Evolutionary conservation across 2,888 invertebrate species (phyloP), one percentile per base, ranked within the genome.

Genomic region (Meganola albula): DNA sequence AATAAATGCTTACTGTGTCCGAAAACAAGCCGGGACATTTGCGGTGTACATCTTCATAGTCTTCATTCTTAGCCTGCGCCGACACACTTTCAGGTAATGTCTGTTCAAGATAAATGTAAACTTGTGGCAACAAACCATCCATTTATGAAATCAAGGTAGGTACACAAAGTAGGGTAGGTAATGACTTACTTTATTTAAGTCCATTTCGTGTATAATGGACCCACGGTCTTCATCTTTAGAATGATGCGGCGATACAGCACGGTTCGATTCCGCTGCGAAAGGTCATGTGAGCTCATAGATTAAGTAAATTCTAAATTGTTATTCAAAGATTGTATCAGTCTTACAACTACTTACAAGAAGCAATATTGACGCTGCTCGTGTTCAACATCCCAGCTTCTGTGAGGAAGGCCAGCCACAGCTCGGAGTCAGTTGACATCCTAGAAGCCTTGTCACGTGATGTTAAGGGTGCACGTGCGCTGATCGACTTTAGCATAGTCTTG

Each of bases 321-420:
- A n/a, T n/a, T n/a, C n/a, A n/a, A n/a, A n/a, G n/a, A n/a, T n/a
- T n/a, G n/a, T 6, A 4, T 16, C 6, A 20, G 20, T 20, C 20
- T n/a, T 5, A 20, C n/a, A 2, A 20, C 16, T n/a, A 20, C 20
- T 49, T 42, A 61, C 58, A 48, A 4, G 37, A 24, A 11, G 45
- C 32, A 4, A 27, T 9, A 12, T 42, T 47, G 10, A 50, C 22
- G 8, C 71, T 68, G 44, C 71, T 74, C 18, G 57, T 39, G 27
- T 64, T 60, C 24, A 66, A 36, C 11, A 75, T 41, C 21, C 77
- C 76, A 12, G 74, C 69, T 26, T 82, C 76, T 1, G 68, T 45
- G 6, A 84, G 71, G 42, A 84, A 83, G 2, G 78, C 73, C 4
- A 82, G 53, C 82, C 84, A 84, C 9, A 84, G 65, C 34, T 83